These are phyloP conservation scores for Bufotes viridis DNA, from an alignment of 2,797 vertebrate species.

Conservation along the genomic window DNA sequence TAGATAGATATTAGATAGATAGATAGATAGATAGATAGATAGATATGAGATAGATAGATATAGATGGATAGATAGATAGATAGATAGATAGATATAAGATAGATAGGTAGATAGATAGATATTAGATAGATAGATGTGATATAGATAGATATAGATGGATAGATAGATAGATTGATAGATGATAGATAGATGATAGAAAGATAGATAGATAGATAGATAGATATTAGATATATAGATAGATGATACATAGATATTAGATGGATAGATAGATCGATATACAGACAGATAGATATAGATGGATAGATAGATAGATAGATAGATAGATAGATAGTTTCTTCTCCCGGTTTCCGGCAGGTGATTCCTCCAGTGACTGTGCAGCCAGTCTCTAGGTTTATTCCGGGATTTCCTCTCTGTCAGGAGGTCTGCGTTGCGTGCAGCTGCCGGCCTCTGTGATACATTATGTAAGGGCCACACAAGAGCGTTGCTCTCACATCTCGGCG, in stretches of 20 bases:
- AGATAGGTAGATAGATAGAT: neutral
- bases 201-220: slow-evolving; percentile 2
- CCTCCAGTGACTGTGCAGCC: too few species aligned
- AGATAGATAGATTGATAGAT: slow-evolving; percentile 3
- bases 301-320: slow-evolving; percentile 9
- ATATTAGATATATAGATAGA: neutral
- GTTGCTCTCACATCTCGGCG: slow-evolving; percentile 79
- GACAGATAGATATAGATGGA: neutral
- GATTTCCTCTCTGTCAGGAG: neutral
- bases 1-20: too few species aligned
- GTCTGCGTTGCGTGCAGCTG: neutral
- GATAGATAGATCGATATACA: neutral
- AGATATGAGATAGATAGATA: neutral
- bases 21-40: neutral
- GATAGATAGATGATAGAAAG: neutral
- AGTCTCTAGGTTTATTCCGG: neutral
- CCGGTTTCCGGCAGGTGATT: too few species aligned
- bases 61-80: slow-evolving; percentile 1
- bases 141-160: neutral
- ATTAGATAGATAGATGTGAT: neutral
- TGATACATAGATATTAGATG: neutral
- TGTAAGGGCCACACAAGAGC: slow-evolving; percentile 73
- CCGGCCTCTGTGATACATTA: slow-evolving; percentile 1
- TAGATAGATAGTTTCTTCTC: neutral
- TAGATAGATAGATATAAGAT: neutral